Evolutionary conservation across 2,888 invertebrate species (phyloP).

Genomic region (Meteorus cinctellus): DNA sequence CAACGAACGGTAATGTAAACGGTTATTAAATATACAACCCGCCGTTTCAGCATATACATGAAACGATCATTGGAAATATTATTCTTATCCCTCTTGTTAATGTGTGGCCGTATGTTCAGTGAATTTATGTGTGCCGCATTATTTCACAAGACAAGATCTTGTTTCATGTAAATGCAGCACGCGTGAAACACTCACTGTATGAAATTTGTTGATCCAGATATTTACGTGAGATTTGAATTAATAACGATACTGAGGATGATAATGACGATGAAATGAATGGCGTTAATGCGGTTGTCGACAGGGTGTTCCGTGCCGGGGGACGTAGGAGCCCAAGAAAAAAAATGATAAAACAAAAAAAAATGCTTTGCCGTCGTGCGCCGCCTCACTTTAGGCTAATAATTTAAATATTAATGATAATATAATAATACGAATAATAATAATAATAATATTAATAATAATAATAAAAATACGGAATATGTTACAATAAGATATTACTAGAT

Average conservation of each 20-base stretch:
- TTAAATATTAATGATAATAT: slow-evolving; percentile 69
- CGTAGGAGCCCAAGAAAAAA: slow-evolving; percentile 66
- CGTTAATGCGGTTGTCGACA: slow-evolving; percentile 67
- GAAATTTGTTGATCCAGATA: slow-evolving; percentile 31
- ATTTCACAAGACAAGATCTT: neutral
- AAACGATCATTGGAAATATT: neutral
- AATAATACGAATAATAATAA: slow-evolving; percentile 67
- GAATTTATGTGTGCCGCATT: neutral
- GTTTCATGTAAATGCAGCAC: neutral
- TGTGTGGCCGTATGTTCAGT: slow-evolving; percentile 2
- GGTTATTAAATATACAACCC: neutral
- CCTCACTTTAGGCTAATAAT: slow-evolving; percentile 73
- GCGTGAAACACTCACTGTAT: slow-evolving; percentile 25
- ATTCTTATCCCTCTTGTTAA: slow-evolving; percentile 8
- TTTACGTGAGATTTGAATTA: slow-evolving; percentile 33
- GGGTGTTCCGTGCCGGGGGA: slow-evolving; percentile 72
- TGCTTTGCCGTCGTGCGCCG: slow-evolving; percentile 73
- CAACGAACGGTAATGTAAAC: neutral
- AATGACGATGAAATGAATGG: slow-evolving; percentile 42
- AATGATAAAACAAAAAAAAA: slow-evolving; percentile 56
- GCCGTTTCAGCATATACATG: neutral
- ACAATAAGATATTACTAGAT: slow-evolving; percentile 74
- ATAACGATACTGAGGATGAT: slow-evolving; percentile 7
- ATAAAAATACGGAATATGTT: slow-evolving; percentile 72
- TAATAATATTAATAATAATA: slow-evolving; percentile 65